Percentiles rank a stretch among this genome's conserved stretches.
phyloP scores from a whole-genome alignment of 2,888 invertebrate genomes.

The Hirtodrosophila histrioides region DNA sequence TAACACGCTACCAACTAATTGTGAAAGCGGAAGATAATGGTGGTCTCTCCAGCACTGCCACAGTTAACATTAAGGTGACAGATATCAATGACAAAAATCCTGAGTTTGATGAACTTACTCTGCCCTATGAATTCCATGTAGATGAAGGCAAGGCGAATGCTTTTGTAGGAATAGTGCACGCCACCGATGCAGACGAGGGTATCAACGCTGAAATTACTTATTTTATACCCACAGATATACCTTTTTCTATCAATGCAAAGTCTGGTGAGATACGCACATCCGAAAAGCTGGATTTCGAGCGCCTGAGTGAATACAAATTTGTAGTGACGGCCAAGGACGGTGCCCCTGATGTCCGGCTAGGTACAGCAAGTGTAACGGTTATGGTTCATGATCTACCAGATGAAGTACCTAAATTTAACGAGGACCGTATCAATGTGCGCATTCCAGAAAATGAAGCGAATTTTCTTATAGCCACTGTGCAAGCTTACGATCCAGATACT shows the following conservation, averaged over 20 bases:
- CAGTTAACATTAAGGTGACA: conserved; percentile 94
- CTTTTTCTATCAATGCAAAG: conserved; percentile 91
- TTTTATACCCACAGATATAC: conserved; percentile 90
- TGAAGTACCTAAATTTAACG: conserved; percentile 91
- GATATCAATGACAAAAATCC: conserved; percentile 97
- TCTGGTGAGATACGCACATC: conserved; percentile 92
- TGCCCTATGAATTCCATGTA: conserved; percentile 92
- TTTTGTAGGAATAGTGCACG: conserved; percentile 92
- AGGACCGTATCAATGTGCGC: conserved; percentile 89
- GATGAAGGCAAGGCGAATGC: conserved; percentile 88
- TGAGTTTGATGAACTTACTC: conserved; percentile 89
- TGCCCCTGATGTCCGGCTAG: conserved; percentile 92
- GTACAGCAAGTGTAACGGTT: conserved; percentile 94
- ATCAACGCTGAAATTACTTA: conserved; percentile 93
- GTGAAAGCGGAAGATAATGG: conserved; percentile 95
- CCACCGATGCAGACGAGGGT: conserved; percentile 93
- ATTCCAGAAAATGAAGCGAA: conserved; percentile 95
- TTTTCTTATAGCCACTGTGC: conserved; percentile 91
- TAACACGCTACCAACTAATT: conserved; percentile 94
- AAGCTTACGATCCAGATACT: conserved; percentile 94
- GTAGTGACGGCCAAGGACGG: conserved; percentile 95
- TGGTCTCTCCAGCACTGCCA: conserved; percentile 91
- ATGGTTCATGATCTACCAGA: conserved; percentile 91
- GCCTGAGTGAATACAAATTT: conserved; percentile 89
- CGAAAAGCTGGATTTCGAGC: conserved; percentile 92